These are phyloP conservation scores for Caretta caretta DNA, from an alignment of 2,113 vertebrate genomes.

Conservation along the genomic window DNA sequence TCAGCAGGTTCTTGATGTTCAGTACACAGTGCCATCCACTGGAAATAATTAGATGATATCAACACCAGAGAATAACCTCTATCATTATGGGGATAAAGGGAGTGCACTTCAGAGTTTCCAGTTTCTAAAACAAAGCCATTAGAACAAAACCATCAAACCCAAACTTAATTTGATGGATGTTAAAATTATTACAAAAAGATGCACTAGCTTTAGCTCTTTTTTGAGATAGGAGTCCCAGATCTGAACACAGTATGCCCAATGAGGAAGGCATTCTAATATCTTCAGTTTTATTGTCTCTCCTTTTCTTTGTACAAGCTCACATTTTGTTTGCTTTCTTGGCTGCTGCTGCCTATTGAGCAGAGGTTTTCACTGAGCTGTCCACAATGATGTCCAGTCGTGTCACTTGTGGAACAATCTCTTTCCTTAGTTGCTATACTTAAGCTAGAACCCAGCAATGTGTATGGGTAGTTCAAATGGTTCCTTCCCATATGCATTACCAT, in stretches of 20 bases:
- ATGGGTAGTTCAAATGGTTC: rapidly evolving
- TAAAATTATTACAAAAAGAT: not conserved
- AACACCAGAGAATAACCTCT: not conserved
- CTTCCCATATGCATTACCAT: not conserved
- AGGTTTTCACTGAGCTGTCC: not conserved
- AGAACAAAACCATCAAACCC: not conserved
- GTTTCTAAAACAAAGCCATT: not conserved
- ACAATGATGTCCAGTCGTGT: not conserved
- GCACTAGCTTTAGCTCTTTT: not conserved
- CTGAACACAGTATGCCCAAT: not conserved
- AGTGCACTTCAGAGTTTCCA: not conserved
- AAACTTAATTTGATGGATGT: not conserved
- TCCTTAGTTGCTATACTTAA: not conserved
- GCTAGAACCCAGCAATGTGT: not conserved
- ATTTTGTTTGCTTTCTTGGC: not conserved
- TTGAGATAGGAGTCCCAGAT: not conserved
- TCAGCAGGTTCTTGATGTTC: not conserved
- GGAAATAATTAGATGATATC: not conserved
- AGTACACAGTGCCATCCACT: not conserved
- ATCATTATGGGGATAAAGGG: not conserved
- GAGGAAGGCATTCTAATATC: not conserved
- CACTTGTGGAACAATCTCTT: not conserved
- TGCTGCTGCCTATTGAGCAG: not conserved
- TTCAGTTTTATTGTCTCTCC: not conserved
- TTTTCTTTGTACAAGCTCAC: not conserved